Conservation (phyloP, 2,888 invertebrate species). For the Ochropacha duplaris region DNA sequence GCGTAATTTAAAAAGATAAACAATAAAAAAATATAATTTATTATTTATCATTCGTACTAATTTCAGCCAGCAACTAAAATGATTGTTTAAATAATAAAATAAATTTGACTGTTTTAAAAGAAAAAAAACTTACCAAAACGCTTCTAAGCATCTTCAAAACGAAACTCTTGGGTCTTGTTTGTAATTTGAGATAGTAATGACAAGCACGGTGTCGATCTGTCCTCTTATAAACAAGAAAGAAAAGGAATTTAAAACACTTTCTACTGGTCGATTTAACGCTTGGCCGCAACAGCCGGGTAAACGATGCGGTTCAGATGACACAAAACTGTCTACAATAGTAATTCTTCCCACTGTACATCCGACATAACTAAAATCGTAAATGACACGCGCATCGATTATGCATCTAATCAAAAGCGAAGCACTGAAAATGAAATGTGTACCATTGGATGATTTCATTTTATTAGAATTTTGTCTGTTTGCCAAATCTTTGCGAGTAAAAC, state of each 20-base stretch:
- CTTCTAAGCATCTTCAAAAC: constrained; percentile 51
- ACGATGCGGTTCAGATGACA: constrained; percentile 11
- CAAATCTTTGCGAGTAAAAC: no score
- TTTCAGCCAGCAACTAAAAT: not conserved
- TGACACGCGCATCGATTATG: constrained; percentile 2
- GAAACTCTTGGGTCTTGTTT: constrained; percentile 24
- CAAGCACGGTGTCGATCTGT: constrained; percentile 40
- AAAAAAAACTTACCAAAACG: constrained; percentile 58
- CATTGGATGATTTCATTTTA: not conserved
- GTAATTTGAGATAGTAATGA: constrained; percentile 52
- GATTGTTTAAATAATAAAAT: no score
- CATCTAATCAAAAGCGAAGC: not conserved
- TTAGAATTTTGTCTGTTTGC: no score
- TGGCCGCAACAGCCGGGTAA: constrained; percentile 31
- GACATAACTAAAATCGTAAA: constrained; percentile 3
- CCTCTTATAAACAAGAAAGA: constrained; percentile 76
- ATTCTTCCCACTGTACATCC: constrained; percentile 8
- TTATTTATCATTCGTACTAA: not conserved
- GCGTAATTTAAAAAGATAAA: not conserved
- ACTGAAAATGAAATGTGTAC: not conserved
- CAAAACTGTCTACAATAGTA: constrained; percentile 7
- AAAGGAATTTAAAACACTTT: constrained; percentile 74
- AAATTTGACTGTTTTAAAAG: not conserved
- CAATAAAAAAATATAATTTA: not conserved
- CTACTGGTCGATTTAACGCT: constrained; percentile 65